Conservation (phyloP, 2,888 invertebrate genomes). For the Helicoverpa assulta region DNA sequence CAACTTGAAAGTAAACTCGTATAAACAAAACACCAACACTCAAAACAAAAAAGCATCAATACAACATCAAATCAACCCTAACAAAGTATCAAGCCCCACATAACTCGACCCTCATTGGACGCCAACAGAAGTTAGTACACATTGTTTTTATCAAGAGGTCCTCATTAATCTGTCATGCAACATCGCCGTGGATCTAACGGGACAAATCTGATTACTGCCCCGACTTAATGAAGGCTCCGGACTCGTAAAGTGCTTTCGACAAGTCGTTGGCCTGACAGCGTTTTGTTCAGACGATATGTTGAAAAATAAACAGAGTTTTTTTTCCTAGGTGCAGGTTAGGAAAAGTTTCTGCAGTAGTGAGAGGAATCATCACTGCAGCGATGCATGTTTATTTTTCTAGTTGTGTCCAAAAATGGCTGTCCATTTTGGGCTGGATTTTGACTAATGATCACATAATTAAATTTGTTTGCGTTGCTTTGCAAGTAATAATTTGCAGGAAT, state of each 20-base stretch:
- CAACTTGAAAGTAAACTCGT: too few relatives aligned
- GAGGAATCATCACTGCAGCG: too few relatives aligned
- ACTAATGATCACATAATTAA: too few relatives aligned
- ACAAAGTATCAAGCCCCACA: slow-evolving; percentile 11
- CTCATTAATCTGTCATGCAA: slow-evolving; percentile 59
- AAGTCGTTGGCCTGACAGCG: slow-evolving; percentile 28
- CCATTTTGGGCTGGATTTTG: too few relatives aligned
- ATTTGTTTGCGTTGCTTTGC: too few relatives aligned
- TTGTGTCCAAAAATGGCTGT: too few relatives aligned
- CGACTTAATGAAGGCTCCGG: slow-evolving; percentile 59
- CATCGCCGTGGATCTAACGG: slow-evolving; percentile 53
- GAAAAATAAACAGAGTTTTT: slow-evolving; percentile 21
- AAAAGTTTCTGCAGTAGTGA: too few relatives aligned
- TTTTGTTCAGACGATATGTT: slow-evolving; percentile 16
- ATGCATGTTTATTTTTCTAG: too few relatives aligned
- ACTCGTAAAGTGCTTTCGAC: slow-evolving; percentile 63
- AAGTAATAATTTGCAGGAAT: too few relatives aligned
- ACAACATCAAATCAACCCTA: not conserved
- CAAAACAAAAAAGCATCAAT: not conserved
- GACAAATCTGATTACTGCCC: slow-evolving; percentile 66
- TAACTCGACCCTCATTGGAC: slow-evolving; percentile 37
- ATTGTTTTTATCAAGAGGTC: slow-evolving; percentile 40
- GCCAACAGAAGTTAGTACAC: slow-evolving; percentile 31
- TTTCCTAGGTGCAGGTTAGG: too few relatives aligned
- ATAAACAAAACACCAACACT: not conserved